A percentile compares a stretch with the other conserved stretches of the same genome.
phyloP scores from a whole-genome alignment of 2,113 vertebrate species.

The Chloropsis hardwickii region DNA sequence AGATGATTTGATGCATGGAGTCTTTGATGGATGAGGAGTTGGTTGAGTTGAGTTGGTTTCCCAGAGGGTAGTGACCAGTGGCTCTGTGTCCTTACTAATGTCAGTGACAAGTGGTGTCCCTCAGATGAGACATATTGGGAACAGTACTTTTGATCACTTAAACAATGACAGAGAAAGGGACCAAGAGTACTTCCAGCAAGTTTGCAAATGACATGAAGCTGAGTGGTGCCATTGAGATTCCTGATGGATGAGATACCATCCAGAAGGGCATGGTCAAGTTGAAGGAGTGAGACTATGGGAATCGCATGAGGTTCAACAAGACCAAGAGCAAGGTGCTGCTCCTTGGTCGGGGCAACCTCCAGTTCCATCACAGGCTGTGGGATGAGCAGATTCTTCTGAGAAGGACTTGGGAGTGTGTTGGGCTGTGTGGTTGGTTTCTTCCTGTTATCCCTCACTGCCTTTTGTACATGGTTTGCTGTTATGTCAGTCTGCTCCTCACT shows the following conservation, averaged over 20 bases:
- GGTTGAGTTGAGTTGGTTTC: not conserved
- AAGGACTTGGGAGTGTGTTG: not conserved
- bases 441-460: too few species aligned
- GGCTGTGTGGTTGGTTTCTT: too few species aligned
- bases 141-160: not conserved
- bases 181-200: not conserved
- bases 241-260: too few species aligned
- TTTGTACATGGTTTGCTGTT: too few species aligned
- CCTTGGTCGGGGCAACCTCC: rapidly evolving
- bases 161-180: not conserved
- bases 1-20: not conserved
- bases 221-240: not conserved
- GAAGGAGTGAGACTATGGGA: not conserved
- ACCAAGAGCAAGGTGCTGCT: not conserved
- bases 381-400: not conserved
- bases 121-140: rapidly evolving
- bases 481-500: too few species aligned
- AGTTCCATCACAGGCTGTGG: not conserved
- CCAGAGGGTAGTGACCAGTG: too few species aligned
- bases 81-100: not conserved
- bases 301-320: not conserved
- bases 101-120: too few species aligned
- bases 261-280: not conserved
- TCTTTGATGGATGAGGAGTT: not conserved
- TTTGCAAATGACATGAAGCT: not conserved